A percentile compares a stretch with the other conserved stretches of the same genome.
These are phyloP conservation scores for Vicugna pacos DNA, from an alignment of 2,113 vertebrate species.

Conservation along the genomic window DNA sequence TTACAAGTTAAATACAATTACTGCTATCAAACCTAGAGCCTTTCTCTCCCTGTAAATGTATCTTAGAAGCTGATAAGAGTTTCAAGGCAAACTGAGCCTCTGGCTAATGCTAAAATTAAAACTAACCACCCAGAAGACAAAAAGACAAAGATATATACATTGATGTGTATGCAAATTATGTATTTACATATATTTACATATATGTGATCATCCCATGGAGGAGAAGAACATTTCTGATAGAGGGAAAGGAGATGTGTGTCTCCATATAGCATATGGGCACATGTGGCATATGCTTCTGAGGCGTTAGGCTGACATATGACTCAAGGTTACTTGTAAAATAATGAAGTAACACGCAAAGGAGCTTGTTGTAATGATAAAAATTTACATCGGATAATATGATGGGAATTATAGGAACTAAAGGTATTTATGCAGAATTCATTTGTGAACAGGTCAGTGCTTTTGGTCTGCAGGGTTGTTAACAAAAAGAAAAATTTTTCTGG, in stretches of 20 bases:
- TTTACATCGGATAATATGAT: constrained; percentile 79
- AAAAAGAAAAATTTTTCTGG: background rate
- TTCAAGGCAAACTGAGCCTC: constrained; percentile 86
- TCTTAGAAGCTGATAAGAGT: constrained; percentile 88
- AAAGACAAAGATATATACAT: constrained; percentile 70
- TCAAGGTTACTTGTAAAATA: constrained; percentile 87
- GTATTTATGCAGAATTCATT: constrained; percentile 79
- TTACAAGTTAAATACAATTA: constrained; percentile 93
- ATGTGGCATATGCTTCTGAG: constrained; percentile 59
- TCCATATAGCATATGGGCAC: background rate
- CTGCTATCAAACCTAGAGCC: constrained; percentile 89
- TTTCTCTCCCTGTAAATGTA: constrained; percentile 88
- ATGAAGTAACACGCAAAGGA: constrained; percentile 81
- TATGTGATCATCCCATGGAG: background rate
- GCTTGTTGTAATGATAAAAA: constrained; percentile 76
- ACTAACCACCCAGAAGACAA: constrained; percentile 85
- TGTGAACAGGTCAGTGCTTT: constrained; percentile 41
- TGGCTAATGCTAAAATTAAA: constrained; percentile 90
- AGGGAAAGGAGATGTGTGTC: background rate
- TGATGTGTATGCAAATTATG: background rate
- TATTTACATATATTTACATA: background rate
- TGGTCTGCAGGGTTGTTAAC: background rate
- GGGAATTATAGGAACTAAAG: constrained; percentile 75
- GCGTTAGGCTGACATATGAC: constrained; percentile 80
- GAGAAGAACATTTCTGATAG: constrained; percentile 47